Percentiles rank a stretch among this genome's conserved stretches.
These are phyloP conservation scores for Nemurella pictetii DNA, from an alignment of 2,888 invertebrate genomes.

Conservation along the genomic window DNA sequence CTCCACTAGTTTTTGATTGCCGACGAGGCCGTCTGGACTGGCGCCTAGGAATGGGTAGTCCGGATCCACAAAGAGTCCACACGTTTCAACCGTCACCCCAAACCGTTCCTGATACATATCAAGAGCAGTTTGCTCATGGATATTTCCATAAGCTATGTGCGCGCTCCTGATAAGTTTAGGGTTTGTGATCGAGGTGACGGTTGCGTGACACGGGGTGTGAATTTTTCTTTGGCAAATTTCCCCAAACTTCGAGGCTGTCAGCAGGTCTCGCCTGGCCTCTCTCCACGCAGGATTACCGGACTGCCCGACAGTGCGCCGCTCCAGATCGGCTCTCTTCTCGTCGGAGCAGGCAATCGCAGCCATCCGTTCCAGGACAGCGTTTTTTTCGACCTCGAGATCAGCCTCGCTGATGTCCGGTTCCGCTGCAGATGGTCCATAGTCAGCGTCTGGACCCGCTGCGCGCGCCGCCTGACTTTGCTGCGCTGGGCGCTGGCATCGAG, in stretches of 20 bases:
- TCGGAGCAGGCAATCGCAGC: neutral
- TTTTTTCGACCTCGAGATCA: neutral
- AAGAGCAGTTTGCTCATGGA: neutral
- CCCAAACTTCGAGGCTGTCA: constrained; percentile 15
- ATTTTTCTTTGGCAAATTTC: neutral
- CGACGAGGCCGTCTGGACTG: constrained; percentile 15
- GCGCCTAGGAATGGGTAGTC: constrained; percentile 14
- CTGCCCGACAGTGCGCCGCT: constrained; percentile 1
- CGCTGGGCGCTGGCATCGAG: neutral
- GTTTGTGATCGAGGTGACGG: neutral
- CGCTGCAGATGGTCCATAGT: neutral
- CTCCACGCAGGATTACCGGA: constrained; percentile 14
- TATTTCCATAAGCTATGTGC: neutral
- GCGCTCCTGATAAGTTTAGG: neutral
- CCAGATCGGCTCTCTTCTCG: constrained; percentile 3
- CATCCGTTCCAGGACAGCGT: neutral
- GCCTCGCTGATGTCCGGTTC: neutral
- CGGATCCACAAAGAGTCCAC: constrained; percentile 6
- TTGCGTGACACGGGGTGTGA: neutral
- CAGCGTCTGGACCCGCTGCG: neutral
- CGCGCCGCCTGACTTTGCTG: neutral
- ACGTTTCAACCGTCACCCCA: neutral
- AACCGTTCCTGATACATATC: neutral
- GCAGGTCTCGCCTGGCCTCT: neutral
- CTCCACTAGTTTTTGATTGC: neutral